Conservation (phyloP, 2,113 vertebrate genomes). For the Corvus cornix region DNA sequence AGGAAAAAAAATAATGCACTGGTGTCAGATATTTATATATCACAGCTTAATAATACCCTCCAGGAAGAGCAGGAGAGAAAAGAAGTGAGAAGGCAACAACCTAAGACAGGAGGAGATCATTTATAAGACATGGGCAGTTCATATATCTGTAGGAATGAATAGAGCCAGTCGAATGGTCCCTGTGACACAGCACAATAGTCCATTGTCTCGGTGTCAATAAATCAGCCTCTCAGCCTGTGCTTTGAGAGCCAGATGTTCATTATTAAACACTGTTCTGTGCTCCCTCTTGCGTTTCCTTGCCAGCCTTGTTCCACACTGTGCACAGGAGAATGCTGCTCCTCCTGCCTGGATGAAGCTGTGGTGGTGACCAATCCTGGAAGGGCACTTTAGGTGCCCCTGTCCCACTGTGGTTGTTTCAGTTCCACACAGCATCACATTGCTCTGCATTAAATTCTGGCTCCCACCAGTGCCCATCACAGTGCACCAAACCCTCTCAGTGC, state of each 20-base stretch:
- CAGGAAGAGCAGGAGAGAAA: slow-evolving; percentile 5
- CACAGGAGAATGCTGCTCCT: rapidly evolving
- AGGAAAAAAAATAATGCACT: neutral
- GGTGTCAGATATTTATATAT: neutral
- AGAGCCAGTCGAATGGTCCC: neutral
- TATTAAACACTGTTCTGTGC: neutral
- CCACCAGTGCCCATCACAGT: neutral
- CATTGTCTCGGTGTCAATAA: neutral
- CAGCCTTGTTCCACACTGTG: neutral
- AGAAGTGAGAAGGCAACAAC: neutral
- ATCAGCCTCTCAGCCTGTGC: slow-evolving; percentile 1
- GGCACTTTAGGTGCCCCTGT: neutral
- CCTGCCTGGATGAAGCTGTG: neutral
- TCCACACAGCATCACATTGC: neutral
- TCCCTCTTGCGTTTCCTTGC: neutral
- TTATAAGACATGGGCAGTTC: slow-evolving; percentile 6
- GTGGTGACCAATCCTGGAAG: neutral
- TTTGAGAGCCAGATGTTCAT: slow-evolving; percentile 31
- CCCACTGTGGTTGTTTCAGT: neutral
- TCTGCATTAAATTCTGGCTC: neutral
- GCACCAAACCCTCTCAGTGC: neutral
- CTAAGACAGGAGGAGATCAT: slow-evolving; percentile 15
- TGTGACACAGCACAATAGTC: slow-evolving; percentile 37
- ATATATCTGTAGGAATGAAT: slow-evolving; percentile 21
- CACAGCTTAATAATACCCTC: neutral